phyloP scores from a whole-genome alignment of 2,888 invertebrate species.

The Ennomos fuscantarius region DNA sequence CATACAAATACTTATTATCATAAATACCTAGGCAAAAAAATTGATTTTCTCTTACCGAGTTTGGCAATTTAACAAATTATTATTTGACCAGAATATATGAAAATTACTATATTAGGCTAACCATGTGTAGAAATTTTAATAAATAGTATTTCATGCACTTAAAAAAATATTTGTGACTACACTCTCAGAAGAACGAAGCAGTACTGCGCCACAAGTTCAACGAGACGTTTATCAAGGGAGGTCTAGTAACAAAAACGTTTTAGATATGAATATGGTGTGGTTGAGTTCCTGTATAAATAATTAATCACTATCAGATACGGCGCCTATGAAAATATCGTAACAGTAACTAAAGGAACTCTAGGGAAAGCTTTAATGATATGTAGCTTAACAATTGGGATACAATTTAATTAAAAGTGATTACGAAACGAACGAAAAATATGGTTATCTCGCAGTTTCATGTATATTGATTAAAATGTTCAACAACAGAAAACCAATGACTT shows the following conservation, averaged over 20 bases:
- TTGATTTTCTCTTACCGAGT: no score
- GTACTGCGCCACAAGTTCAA: slow-evolving; percentile 1
- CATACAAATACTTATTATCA: no score
- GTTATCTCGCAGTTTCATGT: slow-evolving; percentile 17
- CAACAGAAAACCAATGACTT: slow-evolving; percentile 12
- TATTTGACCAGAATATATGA: no score
- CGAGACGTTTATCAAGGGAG: neutral
- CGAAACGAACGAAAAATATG: slow-evolving; percentile 35
- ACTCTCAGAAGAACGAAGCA: neutral
- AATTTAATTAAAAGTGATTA: slow-evolving; percentile 25
- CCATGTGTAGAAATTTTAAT: no score
- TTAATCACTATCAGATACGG: no score
- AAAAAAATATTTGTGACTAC: slow-evolving; percentile 1
- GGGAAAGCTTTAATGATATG: neutral
- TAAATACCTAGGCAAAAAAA: no score
- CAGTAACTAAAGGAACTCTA: neutral
- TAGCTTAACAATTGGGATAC: neutral
- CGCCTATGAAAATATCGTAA: neutral
- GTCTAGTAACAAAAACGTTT: slow-evolving; percentile 4
- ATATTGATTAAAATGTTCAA: neutral
- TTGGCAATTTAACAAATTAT: no score
- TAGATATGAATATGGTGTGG: no score
- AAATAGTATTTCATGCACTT: no score
- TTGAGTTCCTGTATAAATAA: no score
- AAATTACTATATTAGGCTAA: no score